Conservation (phyloP, 1,140 invertebrate genomes). For the Drosophila bipectinata region DNA sequence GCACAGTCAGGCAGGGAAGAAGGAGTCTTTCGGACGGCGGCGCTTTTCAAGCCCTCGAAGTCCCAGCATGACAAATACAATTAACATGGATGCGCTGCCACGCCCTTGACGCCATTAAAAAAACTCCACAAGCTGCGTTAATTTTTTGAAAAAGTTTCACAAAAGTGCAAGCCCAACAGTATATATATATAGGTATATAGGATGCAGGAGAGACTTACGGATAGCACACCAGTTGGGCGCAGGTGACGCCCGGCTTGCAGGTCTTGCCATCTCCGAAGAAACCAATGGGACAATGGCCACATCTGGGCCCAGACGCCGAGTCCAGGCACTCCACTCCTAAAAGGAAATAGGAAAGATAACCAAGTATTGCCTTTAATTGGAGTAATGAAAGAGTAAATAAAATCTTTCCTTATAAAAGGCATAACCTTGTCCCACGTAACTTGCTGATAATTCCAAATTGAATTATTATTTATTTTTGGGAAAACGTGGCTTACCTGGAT, state of each 20-base stretch:
- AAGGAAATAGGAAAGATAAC: not conserved
- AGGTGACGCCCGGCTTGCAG: slow-evolving; percentile 88
- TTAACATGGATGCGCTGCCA: slow-evolving; percentile 76
- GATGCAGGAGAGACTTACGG: slow-evolving; percentile 84
- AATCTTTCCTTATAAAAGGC: not conserved
- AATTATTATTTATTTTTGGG: not conserved
- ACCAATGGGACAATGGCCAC: slow-evolving; percentile 90
- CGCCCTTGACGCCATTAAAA: slow-evolving; percentile 75
- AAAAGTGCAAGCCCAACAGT: slow-evolving; percentile 8
- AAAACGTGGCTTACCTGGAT: slow-evolving; percentile 86
- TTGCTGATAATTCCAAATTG: not conserved
- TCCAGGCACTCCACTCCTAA: slow-evolving; percentile 91
- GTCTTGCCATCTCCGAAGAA: slow-evolving; percentile 90
- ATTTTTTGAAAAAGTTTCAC: slow-evolving; percentile 21
- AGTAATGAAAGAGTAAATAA: no score
- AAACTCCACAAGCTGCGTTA: slow-evolving; percentile 34
- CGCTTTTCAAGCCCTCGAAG: slow-evolving; percentile 63
- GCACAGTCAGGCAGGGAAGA: slow-evolving; percentile 56
- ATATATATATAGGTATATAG: slow-evolving; percentile 11
- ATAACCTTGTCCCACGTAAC: not conserved
- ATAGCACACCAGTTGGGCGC: slow-evolving; percentile 91
- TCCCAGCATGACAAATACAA: slow-evolving; percentile 78
- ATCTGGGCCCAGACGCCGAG: slow-evolving; percentile 88
- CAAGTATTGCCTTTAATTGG: no score
- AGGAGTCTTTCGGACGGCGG: slow-evolving; percentile 56